Conservation (phyloP, 2,113 vertebrate species). For the Lichenostomus cassidix region DNA sequence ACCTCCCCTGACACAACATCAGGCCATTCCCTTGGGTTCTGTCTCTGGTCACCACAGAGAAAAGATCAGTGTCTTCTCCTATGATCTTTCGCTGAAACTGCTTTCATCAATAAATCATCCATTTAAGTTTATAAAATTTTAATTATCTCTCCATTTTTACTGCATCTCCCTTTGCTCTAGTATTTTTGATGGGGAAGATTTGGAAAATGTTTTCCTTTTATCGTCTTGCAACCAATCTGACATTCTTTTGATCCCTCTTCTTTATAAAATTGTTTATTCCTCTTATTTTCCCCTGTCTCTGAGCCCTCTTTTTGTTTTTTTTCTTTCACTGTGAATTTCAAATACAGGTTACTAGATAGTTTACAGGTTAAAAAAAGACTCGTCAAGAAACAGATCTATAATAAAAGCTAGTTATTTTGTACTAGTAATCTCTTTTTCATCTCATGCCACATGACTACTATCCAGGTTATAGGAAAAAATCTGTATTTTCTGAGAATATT, state of each 20-base stretch:
- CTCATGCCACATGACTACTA: neutral
- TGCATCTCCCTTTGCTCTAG: neutral
- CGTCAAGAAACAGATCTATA: neutral
- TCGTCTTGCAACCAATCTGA: neutral
- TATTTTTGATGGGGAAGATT: neutral
- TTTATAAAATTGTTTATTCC: neutral
- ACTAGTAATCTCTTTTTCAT: neutral
- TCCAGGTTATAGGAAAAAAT: neutral
- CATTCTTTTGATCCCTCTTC: neutral
- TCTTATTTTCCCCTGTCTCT: neutral
- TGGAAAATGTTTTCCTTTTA: neutral
- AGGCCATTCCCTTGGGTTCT: neutral
- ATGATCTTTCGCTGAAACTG: neutral
- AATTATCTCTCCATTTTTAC: neutral
- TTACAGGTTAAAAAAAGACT: neutral
- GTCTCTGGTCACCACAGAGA: neutral
- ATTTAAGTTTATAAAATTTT: neutral
- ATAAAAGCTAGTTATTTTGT: neutral
- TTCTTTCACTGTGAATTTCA: neutral
- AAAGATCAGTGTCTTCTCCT: neutral
- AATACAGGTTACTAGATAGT: neutral
- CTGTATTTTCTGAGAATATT: neutral
- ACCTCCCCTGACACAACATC: rapidly evolving
- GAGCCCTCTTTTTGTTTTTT: neutral
- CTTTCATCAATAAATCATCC: neutral